Evolutionary conservation across 2,888 invertebrate genomes (phyloP).

Genomic region (Metallyticus violacea): DNA sequence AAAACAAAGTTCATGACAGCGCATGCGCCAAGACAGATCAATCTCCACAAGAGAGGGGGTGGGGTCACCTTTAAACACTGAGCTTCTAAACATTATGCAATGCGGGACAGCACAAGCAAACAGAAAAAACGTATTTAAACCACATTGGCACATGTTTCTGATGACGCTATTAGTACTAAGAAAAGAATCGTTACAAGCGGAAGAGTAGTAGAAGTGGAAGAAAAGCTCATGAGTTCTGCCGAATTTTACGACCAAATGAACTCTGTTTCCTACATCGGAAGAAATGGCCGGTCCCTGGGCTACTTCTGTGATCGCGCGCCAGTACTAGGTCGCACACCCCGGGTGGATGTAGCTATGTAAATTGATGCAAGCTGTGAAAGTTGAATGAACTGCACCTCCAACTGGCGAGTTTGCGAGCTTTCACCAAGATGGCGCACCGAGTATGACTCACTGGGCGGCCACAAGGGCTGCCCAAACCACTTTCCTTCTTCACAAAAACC

Average conservation of each 20-base stretch:
- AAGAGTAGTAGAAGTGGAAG: no score
- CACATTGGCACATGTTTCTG: no score
- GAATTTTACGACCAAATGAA: no score
- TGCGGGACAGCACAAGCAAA: background rate
- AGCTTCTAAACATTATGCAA: background rate
- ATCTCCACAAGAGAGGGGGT: background rate
- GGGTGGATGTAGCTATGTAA: background rate
- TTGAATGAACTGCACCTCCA: background rate
- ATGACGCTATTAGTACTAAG: no score
- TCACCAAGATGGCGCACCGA: background rate
- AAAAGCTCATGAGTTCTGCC: no score
- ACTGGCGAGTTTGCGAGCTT: background rate
- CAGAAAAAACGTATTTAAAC: background rate
- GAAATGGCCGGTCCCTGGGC: no score
- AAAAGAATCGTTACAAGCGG: no score
- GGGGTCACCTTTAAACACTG: background rate
- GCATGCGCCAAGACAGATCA: background rate
- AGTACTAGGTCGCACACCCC: background rate
- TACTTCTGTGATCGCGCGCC: background rate
- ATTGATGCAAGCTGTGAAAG: background rate
- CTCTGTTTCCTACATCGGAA: no score
- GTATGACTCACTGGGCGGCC: background rate
- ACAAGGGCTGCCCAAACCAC: background rate
- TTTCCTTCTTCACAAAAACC: no score
- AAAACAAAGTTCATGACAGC: background rate